Conservation (phyloP, 2,797 vertebrate genomes). For the Sitta carolinensis region DNA sequence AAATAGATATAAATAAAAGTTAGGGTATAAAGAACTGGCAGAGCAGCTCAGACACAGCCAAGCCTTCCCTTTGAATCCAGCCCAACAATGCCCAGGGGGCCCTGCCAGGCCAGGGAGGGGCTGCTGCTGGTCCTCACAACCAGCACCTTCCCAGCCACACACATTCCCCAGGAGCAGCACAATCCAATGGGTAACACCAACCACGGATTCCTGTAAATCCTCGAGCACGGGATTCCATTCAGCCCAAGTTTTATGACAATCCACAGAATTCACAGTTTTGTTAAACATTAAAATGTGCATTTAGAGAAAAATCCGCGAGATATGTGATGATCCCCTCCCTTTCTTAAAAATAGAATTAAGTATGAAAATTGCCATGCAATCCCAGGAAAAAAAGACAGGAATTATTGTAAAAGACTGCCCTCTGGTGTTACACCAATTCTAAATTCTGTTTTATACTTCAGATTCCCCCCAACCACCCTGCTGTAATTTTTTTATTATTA, state of each 20-base stretch:
- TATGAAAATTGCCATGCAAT: not conserved
- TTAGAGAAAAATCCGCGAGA: not conserved
- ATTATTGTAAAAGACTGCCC: constrained; percentile 88
- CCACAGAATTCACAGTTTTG: not conserved
- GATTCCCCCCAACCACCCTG: not conserved
- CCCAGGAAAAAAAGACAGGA: not conserved
- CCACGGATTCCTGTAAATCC: not conserved
- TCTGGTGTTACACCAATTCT: constrained; percentile 79
- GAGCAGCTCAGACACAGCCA: not conserved
- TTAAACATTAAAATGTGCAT: not conserved
- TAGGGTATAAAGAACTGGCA: not conserved
- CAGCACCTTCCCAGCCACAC: not conserved
- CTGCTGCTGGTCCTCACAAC: not conserved
- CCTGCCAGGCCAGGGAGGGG: not conserved
- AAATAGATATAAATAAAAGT: not conserved
- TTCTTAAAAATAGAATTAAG: not conserved
- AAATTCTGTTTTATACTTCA: not conserved
- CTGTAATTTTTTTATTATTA: not conserved
- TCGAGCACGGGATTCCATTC: not conserved
- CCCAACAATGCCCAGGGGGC: too few species aligned
- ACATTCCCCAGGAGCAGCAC: not conserved
- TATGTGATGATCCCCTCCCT: not conserved
- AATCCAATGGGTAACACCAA: not conserved
- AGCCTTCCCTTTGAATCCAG: not conserved
- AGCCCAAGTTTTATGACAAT: not conserved